These are phyloP conservation scores for Melipona bicolor DNA, from an alignment of 2,888 invertebrate genomes.

Conservation along the genomic window DNA sequence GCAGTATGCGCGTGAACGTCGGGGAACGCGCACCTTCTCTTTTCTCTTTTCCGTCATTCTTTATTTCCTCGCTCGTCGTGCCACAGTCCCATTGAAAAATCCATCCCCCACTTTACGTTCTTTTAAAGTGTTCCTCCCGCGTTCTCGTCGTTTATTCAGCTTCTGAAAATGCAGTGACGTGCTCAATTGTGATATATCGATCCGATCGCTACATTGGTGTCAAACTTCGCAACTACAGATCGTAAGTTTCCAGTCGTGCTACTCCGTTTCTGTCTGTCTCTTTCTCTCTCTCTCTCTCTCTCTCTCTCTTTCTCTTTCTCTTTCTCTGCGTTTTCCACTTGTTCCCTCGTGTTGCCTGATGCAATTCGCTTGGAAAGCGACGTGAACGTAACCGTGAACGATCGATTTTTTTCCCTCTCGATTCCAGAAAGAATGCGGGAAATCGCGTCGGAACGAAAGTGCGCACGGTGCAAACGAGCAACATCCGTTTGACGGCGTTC, in stretches of 20 bases:
- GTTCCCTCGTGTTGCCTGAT: too few species aligned
- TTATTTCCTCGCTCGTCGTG: background rate
- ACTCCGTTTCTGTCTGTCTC: background rate
- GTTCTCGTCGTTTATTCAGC: background rate
- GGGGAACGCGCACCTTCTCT: slow-evolving; percentile 44
- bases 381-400: background rate
- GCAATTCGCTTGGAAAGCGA: too few species aligned
- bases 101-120: background rate
- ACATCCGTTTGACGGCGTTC: slow-evolving; percentile 40
- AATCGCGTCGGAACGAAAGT: slow-evolving; percentile 31
- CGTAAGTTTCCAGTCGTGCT: slow-evolving; percentile 29
- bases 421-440: slow-evolving; percentile 22
- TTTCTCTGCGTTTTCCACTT: background rate
- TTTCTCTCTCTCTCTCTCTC: too few species aligned
- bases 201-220: slow-evolving; percentile 1
- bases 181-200: background rate
- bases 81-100: background rate
- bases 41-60: slow-evolving; percentile 18
- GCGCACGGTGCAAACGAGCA: background rate
- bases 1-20: slow-evolving; percentile 69
- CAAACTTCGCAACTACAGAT: background rate
- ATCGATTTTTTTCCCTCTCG: too few species aligned
- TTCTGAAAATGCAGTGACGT: slow-evolving; percentile 30
- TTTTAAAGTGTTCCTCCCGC: background rate
- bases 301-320: too few species aligned